Evolutionary conservation across 2,113 vertebrate genomes (phyloP).

Genomic region (Uropsilus gracilis): DNA sequence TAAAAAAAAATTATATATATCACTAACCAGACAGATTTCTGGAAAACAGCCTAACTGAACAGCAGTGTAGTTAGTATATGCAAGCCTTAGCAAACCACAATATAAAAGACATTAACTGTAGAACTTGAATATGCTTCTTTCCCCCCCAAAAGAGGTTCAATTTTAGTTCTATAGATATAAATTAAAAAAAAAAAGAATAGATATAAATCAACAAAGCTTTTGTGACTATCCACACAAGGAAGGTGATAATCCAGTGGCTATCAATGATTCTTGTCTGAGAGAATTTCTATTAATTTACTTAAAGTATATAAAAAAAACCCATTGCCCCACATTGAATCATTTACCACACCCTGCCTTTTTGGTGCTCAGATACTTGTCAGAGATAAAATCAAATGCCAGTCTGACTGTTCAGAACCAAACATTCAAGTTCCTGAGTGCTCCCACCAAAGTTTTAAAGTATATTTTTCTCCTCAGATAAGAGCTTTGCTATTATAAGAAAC

Average conservation of each 20-base stretch:
- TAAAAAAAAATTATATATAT: background rate
- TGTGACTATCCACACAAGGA: conserved; percentile 38
- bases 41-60: background rate
- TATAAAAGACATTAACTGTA: conserved; percentile 27
- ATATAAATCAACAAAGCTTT: conserved; percentile 36
- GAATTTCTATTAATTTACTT: background rate
- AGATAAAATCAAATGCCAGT: background rate
- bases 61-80: background rate
- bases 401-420: background rate
- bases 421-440: background rate
- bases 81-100: background rate
- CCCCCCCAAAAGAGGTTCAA: background rate
- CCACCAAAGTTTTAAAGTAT: background rate
- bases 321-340: background rate
- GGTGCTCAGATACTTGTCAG: background rate
- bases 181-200: too few relatives aligned
- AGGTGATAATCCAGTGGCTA: background rate
- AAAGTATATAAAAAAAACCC: background rate
- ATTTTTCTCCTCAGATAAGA: conserved; percentile 35
- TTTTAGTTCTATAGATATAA: background rate
- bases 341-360: background rate
- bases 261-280: conserved; percentile 2
- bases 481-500: conserved; percentile 34
- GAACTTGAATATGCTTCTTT: background rate
- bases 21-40: conserved; percentile 21